Evolutionary conservation across 2,113 vertebrate genomes (phyloP).

Genomic region (Semnornis frantzii): DNA sequence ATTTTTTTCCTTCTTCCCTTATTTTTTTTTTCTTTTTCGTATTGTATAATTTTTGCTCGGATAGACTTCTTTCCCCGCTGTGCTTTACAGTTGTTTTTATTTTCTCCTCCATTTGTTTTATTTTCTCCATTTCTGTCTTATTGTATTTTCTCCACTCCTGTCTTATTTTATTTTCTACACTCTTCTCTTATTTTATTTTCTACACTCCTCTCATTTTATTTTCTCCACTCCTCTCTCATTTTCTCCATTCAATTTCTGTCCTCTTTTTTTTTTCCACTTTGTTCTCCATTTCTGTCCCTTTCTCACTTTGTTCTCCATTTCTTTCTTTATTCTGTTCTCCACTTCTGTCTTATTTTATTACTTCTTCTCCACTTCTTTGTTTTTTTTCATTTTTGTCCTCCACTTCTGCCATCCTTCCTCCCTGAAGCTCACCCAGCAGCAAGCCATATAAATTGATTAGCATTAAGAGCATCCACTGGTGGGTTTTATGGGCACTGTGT

Average conservation of each 20-base stretch:
- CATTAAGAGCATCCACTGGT: neutral
- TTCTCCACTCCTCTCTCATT: too few relatives aligned
- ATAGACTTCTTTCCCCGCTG: neutral
- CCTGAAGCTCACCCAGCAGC: neutral
- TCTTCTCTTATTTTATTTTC: neutral
- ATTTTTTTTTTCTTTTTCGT: too few relatives aligned
- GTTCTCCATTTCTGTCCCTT: too few relatives aligned
- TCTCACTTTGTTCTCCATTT: too few relatives aligned
- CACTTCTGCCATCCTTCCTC: neutral
- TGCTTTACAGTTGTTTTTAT: conserved; percentile 10
- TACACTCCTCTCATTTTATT: neutral
- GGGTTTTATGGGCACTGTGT: conserved; percentile 7
- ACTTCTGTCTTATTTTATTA: too few relatives aligned
- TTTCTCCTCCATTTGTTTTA: neutral
- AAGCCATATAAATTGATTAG: neutral
- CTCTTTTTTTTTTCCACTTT: too few relatives aligned
- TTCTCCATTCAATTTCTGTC: too few relatives aligned
- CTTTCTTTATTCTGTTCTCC: too few relatives aligned
- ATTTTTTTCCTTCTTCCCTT: neutral
- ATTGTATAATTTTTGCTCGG: neutral
- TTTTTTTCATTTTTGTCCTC: neutral
- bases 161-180: too few relatives aligned
- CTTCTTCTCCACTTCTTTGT: too few relatives aligned
- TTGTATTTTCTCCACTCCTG: neutral
- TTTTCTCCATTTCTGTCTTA: neutral